Percentiles rank a stretch among this genome's conserved stretches.
Evolutionary conservation across 2,888 invertebrate species (phyloP).

Genomic region (Polydrusus tereticollis): DNA sequence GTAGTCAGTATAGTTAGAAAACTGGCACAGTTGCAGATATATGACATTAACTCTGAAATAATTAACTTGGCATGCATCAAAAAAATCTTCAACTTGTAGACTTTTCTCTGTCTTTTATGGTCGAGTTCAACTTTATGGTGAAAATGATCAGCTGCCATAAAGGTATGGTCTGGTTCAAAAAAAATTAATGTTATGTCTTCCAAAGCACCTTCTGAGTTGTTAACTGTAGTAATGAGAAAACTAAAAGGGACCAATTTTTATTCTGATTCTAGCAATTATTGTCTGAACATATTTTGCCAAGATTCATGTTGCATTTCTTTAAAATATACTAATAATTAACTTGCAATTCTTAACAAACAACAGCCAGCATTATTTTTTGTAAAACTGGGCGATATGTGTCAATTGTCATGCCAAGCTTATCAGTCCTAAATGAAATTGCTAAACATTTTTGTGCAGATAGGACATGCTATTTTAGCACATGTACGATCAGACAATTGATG

Average conservation of each 20-base stretch:
- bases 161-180: slow-evolving; percentile 51
- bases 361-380: too few relatives aligned
- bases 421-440: too few relatives aligned
- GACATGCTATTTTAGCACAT: too few relatives aligned
- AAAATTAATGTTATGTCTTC: slow-evolving; percentile 44
- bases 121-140: slow-evolving; percentile 42
- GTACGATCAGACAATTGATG: too few relatives aligned
- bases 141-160: slow-evolving; percentile 49
- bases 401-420: too few relatives aligned
- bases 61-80: background rate
- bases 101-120: slow-evolving; percentile 25
- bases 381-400: too few relatives aligned
- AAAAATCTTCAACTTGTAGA: slow-evolving; percentile 39
- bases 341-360: too few relatives aligned
- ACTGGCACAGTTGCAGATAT: background rate
- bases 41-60: background rate
- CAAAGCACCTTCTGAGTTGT: slow-evolving; percentile 38
- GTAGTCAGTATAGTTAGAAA: background rate
- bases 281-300: slow-evolving; percentile 44
- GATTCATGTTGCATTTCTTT: too few relatives aligned
- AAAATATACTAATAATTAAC: too few relatives aligned
- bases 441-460: too few relatives aligned
- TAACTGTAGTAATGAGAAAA: slow-evolving; percentile 48
- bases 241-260: slow-evolving; percentile 49
- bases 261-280: slow-evolving; percentile 50